These are phyloP conservation scores for Belonocnema kinseyi DNA, from an alignment of 1,140 invertebrate species.

Conservation along the genomic window DNA sequence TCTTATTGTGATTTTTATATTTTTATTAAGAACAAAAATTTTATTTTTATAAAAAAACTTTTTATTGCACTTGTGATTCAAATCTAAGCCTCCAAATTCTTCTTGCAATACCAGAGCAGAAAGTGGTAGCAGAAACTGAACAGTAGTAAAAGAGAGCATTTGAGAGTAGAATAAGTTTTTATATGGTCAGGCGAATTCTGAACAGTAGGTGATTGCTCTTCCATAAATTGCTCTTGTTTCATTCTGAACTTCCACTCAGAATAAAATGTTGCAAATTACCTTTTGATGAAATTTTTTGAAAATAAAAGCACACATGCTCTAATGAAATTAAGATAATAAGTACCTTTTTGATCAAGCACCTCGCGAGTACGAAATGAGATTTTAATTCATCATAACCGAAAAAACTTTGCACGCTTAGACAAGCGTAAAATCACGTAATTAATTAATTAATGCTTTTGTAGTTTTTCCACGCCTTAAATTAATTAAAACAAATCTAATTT, in stretches of 20 bases:
- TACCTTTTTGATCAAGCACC: background rate
- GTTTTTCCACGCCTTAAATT: background rate
- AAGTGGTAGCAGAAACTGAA: background rate
- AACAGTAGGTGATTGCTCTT: background rate
- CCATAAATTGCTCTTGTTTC: conserved; percentile 7
- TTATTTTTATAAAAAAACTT: background rate
- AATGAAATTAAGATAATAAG: background rate
- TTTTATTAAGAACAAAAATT: no score
- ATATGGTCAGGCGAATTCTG: background rate
- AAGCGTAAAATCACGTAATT: conserved; percentile 26
- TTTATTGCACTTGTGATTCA: background rate
- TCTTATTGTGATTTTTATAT: no score
- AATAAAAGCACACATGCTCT: background rate
- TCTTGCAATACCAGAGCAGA: background rate
- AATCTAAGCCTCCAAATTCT: background rate
- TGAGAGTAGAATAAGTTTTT: background rate
- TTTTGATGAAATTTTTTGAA: conserved; percentile 1
- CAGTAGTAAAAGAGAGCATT: background rate
- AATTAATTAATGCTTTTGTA: background rate
- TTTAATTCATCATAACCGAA: conserved; percentile 18
- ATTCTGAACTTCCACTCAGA: background rate
- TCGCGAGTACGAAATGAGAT: background rate
- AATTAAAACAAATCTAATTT: background rate
- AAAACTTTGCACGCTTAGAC: background rate
- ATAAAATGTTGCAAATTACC: background rate